Evolutionary conservation across 2,113 vertebrate species (phyloP).

Genomic region (Mormyrus iriodes): DNA sequence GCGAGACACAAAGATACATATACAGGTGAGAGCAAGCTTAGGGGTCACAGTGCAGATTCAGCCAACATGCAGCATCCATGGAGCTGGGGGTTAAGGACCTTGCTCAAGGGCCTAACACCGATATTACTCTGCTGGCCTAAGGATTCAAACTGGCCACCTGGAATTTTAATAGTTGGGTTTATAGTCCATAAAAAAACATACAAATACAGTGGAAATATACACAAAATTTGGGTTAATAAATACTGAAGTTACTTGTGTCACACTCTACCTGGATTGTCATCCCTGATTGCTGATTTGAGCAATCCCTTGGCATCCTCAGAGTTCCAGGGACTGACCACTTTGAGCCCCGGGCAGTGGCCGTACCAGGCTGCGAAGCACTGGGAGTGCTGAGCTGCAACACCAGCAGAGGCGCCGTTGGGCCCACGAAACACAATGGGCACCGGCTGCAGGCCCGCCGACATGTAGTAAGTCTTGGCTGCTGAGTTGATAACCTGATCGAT

Average conservation of each 20-base stretch:
- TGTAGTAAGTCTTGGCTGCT: slow-evolving; percentile 93
- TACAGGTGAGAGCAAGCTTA: background rate
- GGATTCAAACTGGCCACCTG: background rate
- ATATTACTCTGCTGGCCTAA: background rate
- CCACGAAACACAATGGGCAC: slow-evolving; percentile 93
- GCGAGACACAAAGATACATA: background rate
- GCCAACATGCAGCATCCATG: too few species aligned
- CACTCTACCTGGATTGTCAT: slow-evolving; percentile 83
- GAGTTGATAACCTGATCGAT: slow-evolving; percentile 98
- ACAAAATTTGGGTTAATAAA: background rate
- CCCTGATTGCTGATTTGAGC: slow-evolving; percentile 84
- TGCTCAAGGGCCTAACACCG: background rate
- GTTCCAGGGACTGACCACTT: slow-evolving; percentile 94
- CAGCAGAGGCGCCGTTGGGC: slow-evolving; percentile 82
- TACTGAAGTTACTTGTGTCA: background rate
- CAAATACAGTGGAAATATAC: background rate
- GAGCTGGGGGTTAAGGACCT: background rate
- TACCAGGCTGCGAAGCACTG: slow-evolving; percentile 98
- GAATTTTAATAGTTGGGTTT: background rate
- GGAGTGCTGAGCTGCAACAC: slow-evolving; percentile 88
- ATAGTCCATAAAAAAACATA: background rate
- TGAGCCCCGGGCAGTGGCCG: slow-evolving; percentile 88
- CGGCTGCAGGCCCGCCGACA: slow-evolving; percentile 75
- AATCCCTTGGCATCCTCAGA: slow-evolving; percentile 88
- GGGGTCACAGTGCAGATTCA: background rate